Conservation (phyloP, 2,113 vertebrate species). For the Bufo gargarizans region DNA sequence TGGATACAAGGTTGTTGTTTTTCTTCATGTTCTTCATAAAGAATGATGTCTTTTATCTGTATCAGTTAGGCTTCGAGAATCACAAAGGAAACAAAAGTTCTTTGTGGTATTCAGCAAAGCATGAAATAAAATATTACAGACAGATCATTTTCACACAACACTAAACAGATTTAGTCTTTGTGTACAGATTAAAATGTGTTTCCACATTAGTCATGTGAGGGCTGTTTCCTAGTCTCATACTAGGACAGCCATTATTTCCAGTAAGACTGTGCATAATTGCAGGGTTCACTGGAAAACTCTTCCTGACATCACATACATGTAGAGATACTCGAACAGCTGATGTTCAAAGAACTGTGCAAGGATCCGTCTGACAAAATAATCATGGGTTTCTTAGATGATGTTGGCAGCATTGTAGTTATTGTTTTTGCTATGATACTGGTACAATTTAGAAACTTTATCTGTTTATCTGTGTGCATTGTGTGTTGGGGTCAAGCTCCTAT, state of each 20-base stretch:
- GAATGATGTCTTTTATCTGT: constrained; percentile 8
- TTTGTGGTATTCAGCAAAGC: constrained; percentile 17
- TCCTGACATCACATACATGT: background rate
- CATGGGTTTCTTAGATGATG: background rate
- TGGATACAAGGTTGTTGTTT: background rate
- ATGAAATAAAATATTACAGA: constrained; percentile 33
- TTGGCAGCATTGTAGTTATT: background rate
- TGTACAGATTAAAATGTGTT: constrained; percentile 1
- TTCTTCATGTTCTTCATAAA: background rate
- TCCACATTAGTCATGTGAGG: constrained; percentile 32
- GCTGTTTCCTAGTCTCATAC: background rate
- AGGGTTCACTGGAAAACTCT: background rate
- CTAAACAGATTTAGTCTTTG: constrained; percentile 25
- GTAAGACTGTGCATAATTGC: constrained; percentile 1
- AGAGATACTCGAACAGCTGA: background rate
- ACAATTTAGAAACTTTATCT: background rate
- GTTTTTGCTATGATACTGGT: constrained; percentile 2
- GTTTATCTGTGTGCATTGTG: background rate
- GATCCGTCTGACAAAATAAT: background rate
- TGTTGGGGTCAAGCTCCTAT: too few relatives aligned
- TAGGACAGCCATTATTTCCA: background rate
- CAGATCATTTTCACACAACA: constrained; percentile 30
- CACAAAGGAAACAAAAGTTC: constrained; percentile 25
- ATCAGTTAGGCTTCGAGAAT: constrained; percentile 7
- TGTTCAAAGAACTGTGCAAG: constrained; percentile 4